Percentiles rank a stretch among this genome's conserved stretches.
These are phyloP conservation scores for Melanotaenia maccullochi DNA, from an alignment of 2,797 vertebrate species.

Conservation along the genomic window DNA sequence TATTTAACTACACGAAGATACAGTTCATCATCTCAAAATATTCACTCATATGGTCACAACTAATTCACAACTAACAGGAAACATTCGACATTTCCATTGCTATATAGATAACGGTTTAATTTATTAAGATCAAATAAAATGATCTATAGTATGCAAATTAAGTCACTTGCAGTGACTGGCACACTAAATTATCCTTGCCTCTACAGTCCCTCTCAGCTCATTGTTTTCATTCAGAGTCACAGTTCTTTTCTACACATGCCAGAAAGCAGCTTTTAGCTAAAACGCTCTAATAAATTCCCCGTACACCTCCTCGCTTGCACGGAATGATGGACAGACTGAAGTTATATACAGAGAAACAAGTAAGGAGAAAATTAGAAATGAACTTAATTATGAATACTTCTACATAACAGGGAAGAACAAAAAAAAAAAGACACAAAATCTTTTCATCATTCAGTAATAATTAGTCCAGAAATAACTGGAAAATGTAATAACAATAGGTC, in stretches of 20 bases:
- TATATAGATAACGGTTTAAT: not conserved
- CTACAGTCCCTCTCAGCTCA: not conserved
- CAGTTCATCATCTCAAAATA: not conserved
- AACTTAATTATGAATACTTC: too few species aligned
- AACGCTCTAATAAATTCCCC: not conserved
- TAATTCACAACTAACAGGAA: not conserved
- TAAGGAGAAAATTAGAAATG: not conserved
- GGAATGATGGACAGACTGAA: not conserved
- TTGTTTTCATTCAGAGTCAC: conserved; percentile 9
- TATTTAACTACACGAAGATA: not conserved
- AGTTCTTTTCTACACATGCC: not conserved
- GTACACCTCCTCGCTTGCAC: not conserved
- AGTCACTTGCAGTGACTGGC: not conserved
- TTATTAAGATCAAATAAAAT: not conserved
- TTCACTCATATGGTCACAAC: not conserved
- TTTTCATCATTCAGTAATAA: conserved; percentile 1
- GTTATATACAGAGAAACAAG: not conserved
- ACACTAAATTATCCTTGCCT: not conserved
- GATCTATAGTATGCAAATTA: not conserved
- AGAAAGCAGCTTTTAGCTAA: not conserved
- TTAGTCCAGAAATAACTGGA: not conserved
- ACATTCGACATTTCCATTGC: not conserved
- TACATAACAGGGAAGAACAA: not conserved
- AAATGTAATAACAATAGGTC: not conserved
- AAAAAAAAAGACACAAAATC: not conserved